Evolutionary conservation across 1,140 invertebrate species (phyloP).

Genomic region (Trichonephila inaurata): DNA sequence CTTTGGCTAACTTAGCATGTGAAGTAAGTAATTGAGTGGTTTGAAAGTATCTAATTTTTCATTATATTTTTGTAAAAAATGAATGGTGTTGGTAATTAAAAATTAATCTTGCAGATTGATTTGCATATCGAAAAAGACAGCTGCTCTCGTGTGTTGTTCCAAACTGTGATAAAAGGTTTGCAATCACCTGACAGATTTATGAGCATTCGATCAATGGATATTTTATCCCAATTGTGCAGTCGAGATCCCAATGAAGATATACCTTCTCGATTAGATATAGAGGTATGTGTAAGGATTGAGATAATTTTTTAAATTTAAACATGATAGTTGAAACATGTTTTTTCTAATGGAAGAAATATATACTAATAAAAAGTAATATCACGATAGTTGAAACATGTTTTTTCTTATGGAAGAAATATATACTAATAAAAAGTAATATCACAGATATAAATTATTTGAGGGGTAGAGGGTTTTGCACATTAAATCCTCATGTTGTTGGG

Average conservation of each 20-base stretch:
- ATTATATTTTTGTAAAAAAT: background rate
- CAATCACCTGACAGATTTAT: slow-evolving; percentile 89
- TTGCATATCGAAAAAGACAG: slow-evolving; percentile 79
- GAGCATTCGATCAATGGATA: slow-evolving; percentile 90
- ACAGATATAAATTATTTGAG: no score
- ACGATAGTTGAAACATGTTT: background rate
- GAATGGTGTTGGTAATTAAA: no score
- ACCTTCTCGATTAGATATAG: slow-evolving; percentile 85
- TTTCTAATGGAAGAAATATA: no score
- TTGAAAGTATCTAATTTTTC: background rate
- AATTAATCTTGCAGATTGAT: slow-evolving; percentile 78
- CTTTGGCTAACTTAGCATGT: slow-evolving; percentile 92
- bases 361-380: no score
- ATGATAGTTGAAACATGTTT: background rate
- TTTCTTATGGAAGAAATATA: no score
- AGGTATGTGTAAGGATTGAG: slow-evolving; percentile 80
- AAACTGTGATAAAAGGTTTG: slow-evolving; percentile 89
- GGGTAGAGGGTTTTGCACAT: no score
- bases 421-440: no score
- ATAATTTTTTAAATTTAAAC: background rate
- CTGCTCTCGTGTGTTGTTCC: slow-evolving; percentile 83
- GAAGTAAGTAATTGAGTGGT: slow-evolving; percentile 83
- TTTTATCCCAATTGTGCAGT: slow-evolving; percentile 92
- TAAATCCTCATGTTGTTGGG: no score
- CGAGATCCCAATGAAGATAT: slow-evolving; percentile 92